Base-by-base conservation (phyloP, 2,113 vertebrate species). In the Siphamia tubifer region DNA sequence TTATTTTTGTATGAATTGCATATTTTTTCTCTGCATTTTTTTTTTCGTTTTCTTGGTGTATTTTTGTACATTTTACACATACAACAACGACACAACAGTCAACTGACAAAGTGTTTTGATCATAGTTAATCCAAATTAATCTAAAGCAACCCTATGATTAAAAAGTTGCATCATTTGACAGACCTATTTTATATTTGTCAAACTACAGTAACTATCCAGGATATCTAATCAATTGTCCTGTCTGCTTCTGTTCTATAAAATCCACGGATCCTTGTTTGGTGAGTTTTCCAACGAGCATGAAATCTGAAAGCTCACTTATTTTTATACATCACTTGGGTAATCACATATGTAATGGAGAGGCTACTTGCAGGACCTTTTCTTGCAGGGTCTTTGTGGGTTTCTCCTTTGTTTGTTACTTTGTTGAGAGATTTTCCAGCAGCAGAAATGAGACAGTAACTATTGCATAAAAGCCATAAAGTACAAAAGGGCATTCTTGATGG, bases 381-480 rank as follows among this genome's bases (percentile, higher is more conserved):
- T n/a, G n/a, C n/a, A n/a, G 10, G 12, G 19, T 8, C 8, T 38
- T 47, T 3, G 10, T 40, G 8, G 8, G 2, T 28, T 64, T 53
- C 66, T 62, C 8, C 4, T 15, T 24, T 55, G n/a, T 53, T 68
- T 16, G 11, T 28, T 23, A 31, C 34, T 66, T 51, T 67, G 39
- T 65, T 9, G 39, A 52, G 47, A 60, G 36, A 6, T 25, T 58
- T 54, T 35, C 39, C 38, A 30, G n/a, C 28, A 15, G 40, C 52
- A 48, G 24, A 43, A 48, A 60, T 31, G 40, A 21, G 13, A 62
- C 28, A 13, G 27, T 54, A 36, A 65, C 55, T 45, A 40, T 65
- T 17, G 7, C 56, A 43, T 62, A 28, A 77, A 64, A 67, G 53
- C 43, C 21, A 54, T 73, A 62, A 67, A 75, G 68, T n/a, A n/a